Evolutionary conservation across 2,113 vertebrate species (phyloP).

Genomic region (Poicephalus meyeri): DNA sequence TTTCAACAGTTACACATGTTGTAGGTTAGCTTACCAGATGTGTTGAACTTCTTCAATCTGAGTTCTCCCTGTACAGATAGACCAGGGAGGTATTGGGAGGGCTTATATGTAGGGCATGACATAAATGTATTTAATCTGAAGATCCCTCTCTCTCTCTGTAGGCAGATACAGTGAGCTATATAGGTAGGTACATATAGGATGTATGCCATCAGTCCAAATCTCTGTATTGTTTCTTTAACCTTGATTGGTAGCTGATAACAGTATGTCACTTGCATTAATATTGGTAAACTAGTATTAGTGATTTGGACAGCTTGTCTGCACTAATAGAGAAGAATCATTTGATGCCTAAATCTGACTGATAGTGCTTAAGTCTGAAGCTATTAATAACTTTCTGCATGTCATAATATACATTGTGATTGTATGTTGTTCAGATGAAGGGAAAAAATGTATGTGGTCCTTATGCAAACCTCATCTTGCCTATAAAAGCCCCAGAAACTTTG

Average conservation of each 20-base stretch:
- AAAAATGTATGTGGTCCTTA: background rate
- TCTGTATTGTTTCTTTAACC: background rate
- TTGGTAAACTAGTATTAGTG: background rate
- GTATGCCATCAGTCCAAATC: background rate
- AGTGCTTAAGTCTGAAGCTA: background rate
- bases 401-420: background rate
- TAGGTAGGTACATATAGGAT: background rate
- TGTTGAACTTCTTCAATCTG: background rate
- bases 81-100: background rate
- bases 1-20: fast-evolving
- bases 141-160: background rate
- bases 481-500: background rate
- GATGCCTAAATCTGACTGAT: background rate
- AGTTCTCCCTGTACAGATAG: background rate
- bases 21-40: background rate
- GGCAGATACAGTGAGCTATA: background rate
- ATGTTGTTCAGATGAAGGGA: background rate
- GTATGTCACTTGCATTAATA: background rate
- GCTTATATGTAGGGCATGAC: background rate
- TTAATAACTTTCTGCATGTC: background rate
- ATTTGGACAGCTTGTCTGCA: background rate
- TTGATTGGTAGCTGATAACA: background rate
- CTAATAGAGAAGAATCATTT: background rate
- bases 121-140: background rate
- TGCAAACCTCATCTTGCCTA: background rate